A percentile compares a stretch with the other conserved stretches of the same genome.
phyloP scores from a whole-genome alignment of 2,113 vertebrate genomes.

The Melanotaenia duboulayi region DNA sequence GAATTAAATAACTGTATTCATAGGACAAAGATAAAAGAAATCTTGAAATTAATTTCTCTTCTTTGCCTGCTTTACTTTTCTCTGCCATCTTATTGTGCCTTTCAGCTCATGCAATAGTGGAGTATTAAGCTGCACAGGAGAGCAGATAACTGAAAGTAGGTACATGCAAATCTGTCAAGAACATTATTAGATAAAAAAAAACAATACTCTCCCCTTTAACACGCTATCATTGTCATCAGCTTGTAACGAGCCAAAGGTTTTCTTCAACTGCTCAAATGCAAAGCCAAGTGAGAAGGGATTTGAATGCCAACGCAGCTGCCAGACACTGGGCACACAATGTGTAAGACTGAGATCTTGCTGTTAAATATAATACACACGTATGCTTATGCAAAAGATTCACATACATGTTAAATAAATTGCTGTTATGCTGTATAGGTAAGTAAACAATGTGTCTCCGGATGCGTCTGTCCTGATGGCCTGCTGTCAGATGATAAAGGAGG shows the following conservation, averaged over 20 bases:
- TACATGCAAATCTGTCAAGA: conserved; percentile 14
- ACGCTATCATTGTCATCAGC: conserved; percentile 71
- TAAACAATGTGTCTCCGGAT: conserved; percentile 87
- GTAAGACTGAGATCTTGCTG: conserved; percentile 79
- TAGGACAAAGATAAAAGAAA: no score
- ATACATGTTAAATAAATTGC: neutral
- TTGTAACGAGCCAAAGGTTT: conserved; percentile 88
- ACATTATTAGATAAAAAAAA: neutral
- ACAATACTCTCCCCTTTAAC: conserved; percentile 14
- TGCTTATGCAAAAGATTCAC: neutral
- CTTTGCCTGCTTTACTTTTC: no score
- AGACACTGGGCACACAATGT: conserved; percentile 87
- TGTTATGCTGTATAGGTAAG: conserved; percentile 80
- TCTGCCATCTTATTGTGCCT: neutral
- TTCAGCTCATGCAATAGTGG: conserved; percentile 84
- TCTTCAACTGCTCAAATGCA: conserved; percentile 84
- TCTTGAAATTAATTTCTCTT: no score
- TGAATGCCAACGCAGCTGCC: conserved; percentile 92
- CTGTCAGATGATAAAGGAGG: conserved; percentile 84
- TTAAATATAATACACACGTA: neutral
- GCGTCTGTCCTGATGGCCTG: conserved; percentile 87
- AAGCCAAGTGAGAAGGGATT: conserved; percentile 72
- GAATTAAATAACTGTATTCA: no score
- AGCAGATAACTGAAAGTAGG: conserved; percentile 19
- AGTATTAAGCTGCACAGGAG: conserved; percentile 45